phyloP scores from a whole-genome alignment of 2,113 vertebrate genomes.

The Manacus vitellinus region DNA sequence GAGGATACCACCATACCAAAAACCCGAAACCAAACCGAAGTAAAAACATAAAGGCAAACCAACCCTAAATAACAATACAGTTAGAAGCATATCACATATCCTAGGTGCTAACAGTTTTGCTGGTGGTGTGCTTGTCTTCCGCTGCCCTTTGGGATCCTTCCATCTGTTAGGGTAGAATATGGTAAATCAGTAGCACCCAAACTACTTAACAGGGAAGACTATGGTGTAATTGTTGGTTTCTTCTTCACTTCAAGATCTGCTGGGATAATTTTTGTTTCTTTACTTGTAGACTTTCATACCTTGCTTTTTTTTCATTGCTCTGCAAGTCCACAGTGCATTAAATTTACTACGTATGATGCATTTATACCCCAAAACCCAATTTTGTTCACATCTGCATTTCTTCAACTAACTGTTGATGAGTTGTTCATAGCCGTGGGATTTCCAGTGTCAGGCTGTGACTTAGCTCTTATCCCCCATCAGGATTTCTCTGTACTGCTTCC shows the following conservation, averaged over 20 bases:
- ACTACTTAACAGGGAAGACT: neutral
- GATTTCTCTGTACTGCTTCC: neutral
- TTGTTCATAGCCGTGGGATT: neutral
- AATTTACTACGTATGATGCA: neutral
- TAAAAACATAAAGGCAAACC: neutral
- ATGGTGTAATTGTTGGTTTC: neutral
- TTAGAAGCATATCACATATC: neutral
- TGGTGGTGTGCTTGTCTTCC: neutral
- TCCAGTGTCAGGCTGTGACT: neutral
- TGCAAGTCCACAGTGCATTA: neutral
- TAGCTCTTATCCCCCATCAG: neutral
- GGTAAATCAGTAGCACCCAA: neutral
- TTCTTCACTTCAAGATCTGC: neutral
- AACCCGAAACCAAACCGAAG: rapidly evolving
- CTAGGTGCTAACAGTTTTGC: neutral
- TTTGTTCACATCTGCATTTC: neutral
- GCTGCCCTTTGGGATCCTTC: neutral
- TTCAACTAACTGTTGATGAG: neutral
- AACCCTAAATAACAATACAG: neutral
- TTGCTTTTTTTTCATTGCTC: neutral
- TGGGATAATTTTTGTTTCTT: neutral
- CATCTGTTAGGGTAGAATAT: neutral
- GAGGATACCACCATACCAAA: neutral
- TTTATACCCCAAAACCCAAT: rapidly evolving
- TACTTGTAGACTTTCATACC: neutral